Conservation (phyloP, 2,113 vertebrate species). For the Osmerus eperlanus region DNA sequence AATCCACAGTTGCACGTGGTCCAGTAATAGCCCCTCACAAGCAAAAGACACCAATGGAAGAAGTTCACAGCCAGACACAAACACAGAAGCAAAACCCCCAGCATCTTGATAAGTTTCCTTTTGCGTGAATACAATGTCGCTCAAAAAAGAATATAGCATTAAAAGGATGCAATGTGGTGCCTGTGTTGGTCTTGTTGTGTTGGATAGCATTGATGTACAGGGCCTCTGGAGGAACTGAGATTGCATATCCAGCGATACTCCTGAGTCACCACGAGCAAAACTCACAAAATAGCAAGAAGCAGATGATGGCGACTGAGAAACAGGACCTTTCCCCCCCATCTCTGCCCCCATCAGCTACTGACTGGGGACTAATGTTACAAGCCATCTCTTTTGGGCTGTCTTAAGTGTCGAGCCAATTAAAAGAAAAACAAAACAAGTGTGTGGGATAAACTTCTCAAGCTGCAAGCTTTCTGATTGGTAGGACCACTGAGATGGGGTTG, state of each 20-base stretch:
- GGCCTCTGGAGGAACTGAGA: constrained; percentile 5
- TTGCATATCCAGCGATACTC: constrained; percentile 43
- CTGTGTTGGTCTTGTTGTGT: constrained; percentile 23
- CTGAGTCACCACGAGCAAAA: constrained; percentile 40
- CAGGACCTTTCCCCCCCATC: constrained; percentile 27
- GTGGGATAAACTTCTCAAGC: constrained; percentile 31
- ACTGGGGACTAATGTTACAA: constrained; percentile 24
- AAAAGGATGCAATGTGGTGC: not conserved
- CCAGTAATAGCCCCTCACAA: constrained; percentile 13
- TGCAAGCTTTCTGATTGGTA: constrained; percentile 12
- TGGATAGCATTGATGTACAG: not conserved
- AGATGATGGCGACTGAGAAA: constrained; percentile 24
- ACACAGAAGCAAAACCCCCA: constrained; percentile 32
- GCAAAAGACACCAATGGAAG: constrained; percentile 15
- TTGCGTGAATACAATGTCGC: constrained; percentile 25
- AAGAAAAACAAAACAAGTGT: constrained; percentile 29
- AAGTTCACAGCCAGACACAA: constrained; percentile 20
- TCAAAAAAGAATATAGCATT: not conserved
- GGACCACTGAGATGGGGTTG: constrained; percentile 22
- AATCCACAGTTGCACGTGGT: not conserved
- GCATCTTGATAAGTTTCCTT: constrained; percentile 39
- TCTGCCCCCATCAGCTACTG: constrained; percentile 33
- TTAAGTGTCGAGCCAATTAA: constrained; percentile 39
- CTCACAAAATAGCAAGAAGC: constrained; percentile 22
- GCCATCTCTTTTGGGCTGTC: constrained; percentile 38